Evolutionary conservation across 2,113 vertebrate genomes (phyloP), one percentile per base, ranked within the genome.

Genomic region (Corythaeola cristata): DNA sequence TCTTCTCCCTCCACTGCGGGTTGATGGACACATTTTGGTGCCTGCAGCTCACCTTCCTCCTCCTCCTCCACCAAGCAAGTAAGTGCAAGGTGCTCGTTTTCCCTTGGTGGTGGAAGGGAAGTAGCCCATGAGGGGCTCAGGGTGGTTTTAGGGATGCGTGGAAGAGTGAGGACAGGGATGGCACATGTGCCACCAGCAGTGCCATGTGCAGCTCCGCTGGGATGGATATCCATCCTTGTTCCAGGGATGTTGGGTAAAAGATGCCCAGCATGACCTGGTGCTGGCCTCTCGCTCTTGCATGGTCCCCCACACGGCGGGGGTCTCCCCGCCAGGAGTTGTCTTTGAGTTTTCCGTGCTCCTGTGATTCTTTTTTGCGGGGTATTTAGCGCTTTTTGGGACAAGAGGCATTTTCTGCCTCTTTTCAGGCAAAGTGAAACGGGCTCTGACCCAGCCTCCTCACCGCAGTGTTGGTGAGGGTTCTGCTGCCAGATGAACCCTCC

Each of bases 1-100:
- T 2, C 4, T 20, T 11, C 24, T 45, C 16, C 2, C 0, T 1
- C 11, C 1, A 2, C n/a, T 2, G 2, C 8, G 7, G 3, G 6
- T 5, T 3, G 2, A 91, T 71, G 89, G 80, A 21, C 0, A 0
- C 5, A 5, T 11, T 35, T 15, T 2, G 14, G 37, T 8, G 19
- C 53, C 45, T 81, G 26, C 20, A 1, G 2, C 20, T 91, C 4
- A 0, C 30, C 17, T 10, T 71, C 68, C 9, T 72, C 20, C 37
- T 89, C 18, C 12, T 89, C 16, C n/a, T 85, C 28, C 63, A 27
- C 26, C 68, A 3, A 59, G n/a, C 23, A 4, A 14, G 93, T 89
- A 81, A 76, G 85, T 41, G 8, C 16, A 3, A 28, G 45, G 5
- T 24, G 71, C 45, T 47, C 6, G 0, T 16, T 55, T 12, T 30